Percentiles rank a stretch among this genome's conserved stretches.
These are phyloP conservation scores for Octodon degus DNA, from an alignment of 2,113 vertebrate genomes.

Conservation along the genomic window DNA sequence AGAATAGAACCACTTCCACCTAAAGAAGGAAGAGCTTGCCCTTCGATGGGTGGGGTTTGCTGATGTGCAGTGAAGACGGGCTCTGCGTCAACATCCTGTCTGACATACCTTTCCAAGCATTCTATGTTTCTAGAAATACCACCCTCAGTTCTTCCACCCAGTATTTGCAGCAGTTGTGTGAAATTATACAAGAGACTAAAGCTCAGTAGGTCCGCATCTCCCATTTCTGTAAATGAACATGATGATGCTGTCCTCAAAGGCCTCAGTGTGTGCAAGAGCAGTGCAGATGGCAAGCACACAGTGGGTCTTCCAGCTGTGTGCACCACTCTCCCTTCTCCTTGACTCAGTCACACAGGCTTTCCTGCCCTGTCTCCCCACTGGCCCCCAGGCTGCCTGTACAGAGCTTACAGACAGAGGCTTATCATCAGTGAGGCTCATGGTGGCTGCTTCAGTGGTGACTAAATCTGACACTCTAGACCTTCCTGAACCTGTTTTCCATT, in stretches of 20 bases:
- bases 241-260: not conserved
- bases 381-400: not conserved
- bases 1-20: constrained; percentile 48
- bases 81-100: not conserved
- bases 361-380: not conserved
- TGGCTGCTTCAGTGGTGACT: not conserved
- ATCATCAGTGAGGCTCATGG: not conserved
- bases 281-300: not conserved
- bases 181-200: not conserved
- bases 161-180: not conserved
- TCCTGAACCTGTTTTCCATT: not conserved
- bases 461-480: not conserved
- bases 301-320: not conserved
- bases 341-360: not conserved
- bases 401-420: not conserved
- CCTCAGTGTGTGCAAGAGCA: not conserved
- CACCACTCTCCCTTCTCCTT: not conserved
- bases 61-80: not conserved
- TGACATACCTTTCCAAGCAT: not conserved
- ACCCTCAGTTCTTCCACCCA: not conserved
- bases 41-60: not conserved
- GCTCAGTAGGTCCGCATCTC: not conserved
- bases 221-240: not conserved
- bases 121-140: not conserved
- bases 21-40: not conserved